Evolutionary conservation across 2,113 vertebrate genomes (phyloP), one percentile per base, ranked within the genome.

Genomic region (Sander vitreus): DNA sequence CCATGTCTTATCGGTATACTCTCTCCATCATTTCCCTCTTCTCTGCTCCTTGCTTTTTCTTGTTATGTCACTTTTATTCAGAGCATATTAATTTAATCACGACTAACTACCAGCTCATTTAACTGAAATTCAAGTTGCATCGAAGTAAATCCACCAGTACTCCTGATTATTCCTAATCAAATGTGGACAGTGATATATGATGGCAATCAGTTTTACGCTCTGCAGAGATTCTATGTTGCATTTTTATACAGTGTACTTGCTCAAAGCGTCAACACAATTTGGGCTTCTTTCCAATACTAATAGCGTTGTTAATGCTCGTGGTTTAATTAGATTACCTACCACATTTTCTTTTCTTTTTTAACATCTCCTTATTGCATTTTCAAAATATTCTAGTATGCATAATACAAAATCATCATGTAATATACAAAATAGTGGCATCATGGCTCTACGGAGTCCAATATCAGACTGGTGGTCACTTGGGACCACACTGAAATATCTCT

Each of bases 1-100:
- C 30, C n/a, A 1, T n/a, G 50, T 21, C 58, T 79, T 65, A 74
- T 76, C 66, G 45, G 36, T 5, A 71, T 14, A 25, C 45, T 63
- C 43, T 81, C 47, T 53, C 77, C 5, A 2, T 58, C 8, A 3
- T 39, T 73, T 74, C 43, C 63, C 66, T 43, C 39, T 58, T 30
- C 19, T 60, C 30, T 18, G 64, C 45, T 16, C 53, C 25, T 36
- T 39, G 51, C 7, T 60, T n/a, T 36, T 45, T 18, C 43, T 60
- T 15, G 14, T 66, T 19, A 60, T 57, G 27, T 73, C 62, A 58
- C 13, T 36, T 50, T 47, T 33, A 21, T 71, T 48, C 0, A 25
- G 23, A 48, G 55, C 43, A 62, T 50, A 16, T 2, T 18, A 33
- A 54, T 47, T 23, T 23, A 71, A 57, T 65, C 50, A 33, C 3